Percentiles rank a stretch among this genome's conserved stretches.
Conservation (phyloP, 2,888 invertebrate genomes). For the Ctenicera cuprea region DNA sequence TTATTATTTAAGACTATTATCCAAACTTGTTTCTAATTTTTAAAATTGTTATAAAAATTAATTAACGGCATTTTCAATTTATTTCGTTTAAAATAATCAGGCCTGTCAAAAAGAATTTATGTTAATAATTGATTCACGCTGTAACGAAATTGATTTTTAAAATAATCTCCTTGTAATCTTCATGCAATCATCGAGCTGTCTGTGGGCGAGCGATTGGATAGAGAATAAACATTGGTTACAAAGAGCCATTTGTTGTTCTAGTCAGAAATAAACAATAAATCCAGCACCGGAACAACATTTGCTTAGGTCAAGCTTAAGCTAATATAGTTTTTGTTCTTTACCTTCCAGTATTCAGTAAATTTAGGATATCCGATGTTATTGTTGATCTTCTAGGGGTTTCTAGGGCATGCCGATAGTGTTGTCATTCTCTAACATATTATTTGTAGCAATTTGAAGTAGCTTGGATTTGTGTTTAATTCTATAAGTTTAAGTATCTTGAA, state of each 20-base stretch:
- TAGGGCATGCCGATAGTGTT: background rate
- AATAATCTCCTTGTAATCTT: conserved; percentile 6
- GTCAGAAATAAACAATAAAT: conserved; percentile 9
- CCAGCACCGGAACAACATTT: conserved; percentile 17
- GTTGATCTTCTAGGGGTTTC: background rate
- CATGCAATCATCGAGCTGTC: background rate
- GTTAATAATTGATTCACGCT: conserved; percentile 8
- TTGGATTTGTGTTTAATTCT: background rate
- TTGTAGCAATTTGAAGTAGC: background rate
- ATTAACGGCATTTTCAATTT: background rate
- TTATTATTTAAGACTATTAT: too few species aligned
- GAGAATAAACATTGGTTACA: background rate
- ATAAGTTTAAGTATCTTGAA: too few species aligned
- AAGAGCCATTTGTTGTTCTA: conserved; percentile 6
- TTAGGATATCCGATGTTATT: conserved; percentile 11
- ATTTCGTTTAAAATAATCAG: conserved; percentile 5
- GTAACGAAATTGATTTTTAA: conserved; percentile 9
- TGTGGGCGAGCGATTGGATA: background rate
- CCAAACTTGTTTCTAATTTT: too few species aligned
- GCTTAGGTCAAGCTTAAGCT: conserved; percentile 20
- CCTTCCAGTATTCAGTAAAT: conserved; percentile 5
- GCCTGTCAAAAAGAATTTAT: conserved; percentile 3
- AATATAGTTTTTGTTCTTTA: background rate
- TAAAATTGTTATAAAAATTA: too few species aligned
- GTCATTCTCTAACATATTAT: background rate